A percentile compares a stretch with the other conserved stretches of the same genome.
These are phyloP conservation scores for Pelodytes ibericus DNA, from an alignment of 2,797 vertebrate species.

Conservation along the genomic window DNA sequence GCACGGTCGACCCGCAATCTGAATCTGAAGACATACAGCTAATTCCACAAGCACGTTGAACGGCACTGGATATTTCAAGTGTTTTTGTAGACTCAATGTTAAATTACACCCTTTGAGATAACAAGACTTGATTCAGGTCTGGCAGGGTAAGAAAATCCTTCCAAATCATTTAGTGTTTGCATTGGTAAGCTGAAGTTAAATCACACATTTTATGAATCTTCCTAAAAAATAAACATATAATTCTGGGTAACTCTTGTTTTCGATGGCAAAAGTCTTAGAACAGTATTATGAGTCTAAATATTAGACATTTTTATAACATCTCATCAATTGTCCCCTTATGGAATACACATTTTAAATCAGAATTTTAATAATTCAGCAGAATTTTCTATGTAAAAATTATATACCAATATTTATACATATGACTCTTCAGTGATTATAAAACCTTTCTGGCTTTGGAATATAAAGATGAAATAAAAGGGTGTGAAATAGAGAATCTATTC, in stretches of 20 bases:
- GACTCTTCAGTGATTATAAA: too few relatives aligned
- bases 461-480: too few relatives aligned
- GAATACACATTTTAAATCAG: neutral
- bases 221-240: neutral
- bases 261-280: neutral
- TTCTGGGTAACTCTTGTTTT: neutral
- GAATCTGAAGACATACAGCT: neutral
- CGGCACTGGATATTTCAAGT: neutral
- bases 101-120: constrained; percentile 1
- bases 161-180: neutral
- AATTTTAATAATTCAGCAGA: neutral
- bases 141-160: neutral
- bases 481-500: too few relatives aligned
- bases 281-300: neutral
- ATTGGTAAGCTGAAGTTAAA: neutral
- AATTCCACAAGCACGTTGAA: neutral
- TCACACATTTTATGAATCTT: neutral
- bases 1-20: neutral
- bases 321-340: neutral
- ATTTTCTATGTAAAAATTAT: too few relatives aligned
- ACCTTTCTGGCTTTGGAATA: too few relatives aligned
- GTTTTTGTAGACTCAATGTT: neutral
- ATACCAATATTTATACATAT: too few relatives aligned
- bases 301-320: neutral
- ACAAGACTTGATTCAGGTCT: neutral